phyloP scores from a whole-genome alignment of 2,888 invertebrate species.

The Anoplius nigerrimus region DNA sequence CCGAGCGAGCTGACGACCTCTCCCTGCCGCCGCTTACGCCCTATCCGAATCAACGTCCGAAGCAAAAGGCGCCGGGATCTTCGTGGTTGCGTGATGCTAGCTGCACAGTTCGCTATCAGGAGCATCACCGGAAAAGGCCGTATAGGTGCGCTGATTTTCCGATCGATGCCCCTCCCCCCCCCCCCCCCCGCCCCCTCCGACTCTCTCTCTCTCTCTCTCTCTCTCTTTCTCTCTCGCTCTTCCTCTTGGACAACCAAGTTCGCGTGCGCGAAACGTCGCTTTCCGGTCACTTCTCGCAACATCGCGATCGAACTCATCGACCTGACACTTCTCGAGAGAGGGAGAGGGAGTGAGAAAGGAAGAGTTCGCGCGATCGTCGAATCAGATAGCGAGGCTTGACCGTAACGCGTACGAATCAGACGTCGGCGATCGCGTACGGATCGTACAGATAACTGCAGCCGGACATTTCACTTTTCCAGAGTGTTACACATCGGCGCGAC shows the following conservation, averaged over 20 bases:
- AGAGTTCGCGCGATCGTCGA: too few species aligned
- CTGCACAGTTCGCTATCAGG: slow-evolving; percentile 43
- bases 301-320: too few species aligned
- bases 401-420: too few species aligned
- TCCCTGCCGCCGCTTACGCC: slow-evolving; percentile 69
- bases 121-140: slow-evolving; percentile 63
- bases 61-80: slow-evolving; percentile 42
- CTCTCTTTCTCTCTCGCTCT: background rate
- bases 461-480: slow-evolving; percentile 51
- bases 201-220: background rate
- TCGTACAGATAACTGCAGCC: too few species aligned
- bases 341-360: too few species aligned
- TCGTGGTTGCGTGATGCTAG: slow-evolving; percentile 47
- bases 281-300: too few species aligned
- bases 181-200: background rate
- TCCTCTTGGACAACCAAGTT: background rate
- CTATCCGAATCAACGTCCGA: slow-evolving; percentile 54
- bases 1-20: slow-evolving; percentile 61
- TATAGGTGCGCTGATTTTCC: slow-evolving; percentile 62
- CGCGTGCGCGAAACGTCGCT: too few species aligned
- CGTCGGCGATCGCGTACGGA: too few species aligned
- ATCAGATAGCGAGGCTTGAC: too few species aligned
- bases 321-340: too few species aligned
- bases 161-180: slow-evolving; percentile 37
- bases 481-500: slow-evolving; percentile 81